Evolutionary conservation across 2,888 invertebrate genomes (phyloP).

Genomic region (Hoplodrina blanda): DNA sequence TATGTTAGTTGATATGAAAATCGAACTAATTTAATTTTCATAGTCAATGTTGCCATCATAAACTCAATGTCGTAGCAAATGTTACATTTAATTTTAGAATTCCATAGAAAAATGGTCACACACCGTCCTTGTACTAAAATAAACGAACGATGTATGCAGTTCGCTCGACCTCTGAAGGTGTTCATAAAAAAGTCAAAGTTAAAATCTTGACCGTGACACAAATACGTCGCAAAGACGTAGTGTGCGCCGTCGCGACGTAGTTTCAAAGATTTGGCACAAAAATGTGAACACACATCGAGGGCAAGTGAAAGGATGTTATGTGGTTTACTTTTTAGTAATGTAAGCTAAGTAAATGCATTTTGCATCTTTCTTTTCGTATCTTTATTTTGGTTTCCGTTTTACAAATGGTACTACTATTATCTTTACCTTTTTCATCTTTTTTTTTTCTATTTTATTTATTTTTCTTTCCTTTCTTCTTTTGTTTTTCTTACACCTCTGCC

Average conservation of each 20-base stretch:
- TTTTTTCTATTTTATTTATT: no score
- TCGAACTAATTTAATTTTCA: no score
- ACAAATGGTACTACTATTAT: no score
- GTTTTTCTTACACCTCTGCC: no score
- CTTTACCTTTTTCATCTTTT: no score
- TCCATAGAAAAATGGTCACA: background rate
- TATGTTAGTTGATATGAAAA: no score
- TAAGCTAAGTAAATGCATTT: constrained; percentile 2
- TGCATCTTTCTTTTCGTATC: no score
- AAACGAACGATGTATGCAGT: constrained; percentile 25
- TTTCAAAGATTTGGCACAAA: constrained; percentile 32
- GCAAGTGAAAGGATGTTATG: background rate
- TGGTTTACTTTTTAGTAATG: background rate
- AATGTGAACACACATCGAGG: background rate
- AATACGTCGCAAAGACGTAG: constrained; percentile 40
- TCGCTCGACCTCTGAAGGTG: constrained; percentile 26
- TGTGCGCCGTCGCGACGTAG: constrained; percentile 24
- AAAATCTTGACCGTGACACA: constrained; percentile 63
- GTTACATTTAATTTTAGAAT: constrained; percentile 11
- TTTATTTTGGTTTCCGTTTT: no score
- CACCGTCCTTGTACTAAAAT: constrained; percentile 35
- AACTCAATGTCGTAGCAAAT: constrained; percentile 27
- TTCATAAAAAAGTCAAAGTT: constrained; percentile 58
- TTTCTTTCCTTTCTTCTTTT: no score
- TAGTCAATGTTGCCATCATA: background rate